Evolutionary conservation across 2,888 invertebrate genomes (phyloP).

Genomic region (Megalurothrips usitatus): DNA sequence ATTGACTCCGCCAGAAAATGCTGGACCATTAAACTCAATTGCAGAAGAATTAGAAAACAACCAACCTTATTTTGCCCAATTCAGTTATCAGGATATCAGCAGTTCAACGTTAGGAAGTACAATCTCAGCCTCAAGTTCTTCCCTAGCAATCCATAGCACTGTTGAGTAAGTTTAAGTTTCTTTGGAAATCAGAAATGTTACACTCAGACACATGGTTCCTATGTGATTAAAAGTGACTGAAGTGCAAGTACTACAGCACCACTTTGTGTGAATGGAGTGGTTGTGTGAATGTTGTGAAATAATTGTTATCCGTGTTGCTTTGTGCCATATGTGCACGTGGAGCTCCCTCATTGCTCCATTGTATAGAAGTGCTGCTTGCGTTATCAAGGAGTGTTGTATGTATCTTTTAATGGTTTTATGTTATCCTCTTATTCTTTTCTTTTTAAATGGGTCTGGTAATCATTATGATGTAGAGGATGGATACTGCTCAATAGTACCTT

Average conservation of each 20-base stretch:
- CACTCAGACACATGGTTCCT: conserved; percentile 19
- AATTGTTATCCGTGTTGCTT: background rate
- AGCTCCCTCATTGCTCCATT: background rate
- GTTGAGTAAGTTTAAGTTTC: conserved; percentile 3
- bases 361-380: background rate
- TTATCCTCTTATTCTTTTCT: background rate
- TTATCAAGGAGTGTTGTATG: background rate
- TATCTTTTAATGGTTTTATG: background rate
- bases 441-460: background rate
- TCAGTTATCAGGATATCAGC: conserved; percentile 49
- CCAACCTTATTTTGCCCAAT: conserved; percentile 62
- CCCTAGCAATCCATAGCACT: background rate
- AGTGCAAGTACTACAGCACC: background rate
- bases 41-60: conserved; percentile 57
- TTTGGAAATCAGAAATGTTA: background rate
- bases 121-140: conserved; percentile 12
- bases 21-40: conserved; percentile 55
- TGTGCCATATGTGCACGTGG: conserved; percentile 9
- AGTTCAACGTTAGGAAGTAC: conserved; percentile 22
- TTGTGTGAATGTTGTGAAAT: conserved; percentile 19
- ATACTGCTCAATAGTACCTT: background rate
- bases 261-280: background rate
- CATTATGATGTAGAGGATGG: background rate
- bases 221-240: conserved; percentile 19
- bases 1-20: conserved; percentile 85